phyloP scores from a whole-genome alignment of 2,113 vertebrate genomes.

The Chamaetylas fuelleborni region DNA sequence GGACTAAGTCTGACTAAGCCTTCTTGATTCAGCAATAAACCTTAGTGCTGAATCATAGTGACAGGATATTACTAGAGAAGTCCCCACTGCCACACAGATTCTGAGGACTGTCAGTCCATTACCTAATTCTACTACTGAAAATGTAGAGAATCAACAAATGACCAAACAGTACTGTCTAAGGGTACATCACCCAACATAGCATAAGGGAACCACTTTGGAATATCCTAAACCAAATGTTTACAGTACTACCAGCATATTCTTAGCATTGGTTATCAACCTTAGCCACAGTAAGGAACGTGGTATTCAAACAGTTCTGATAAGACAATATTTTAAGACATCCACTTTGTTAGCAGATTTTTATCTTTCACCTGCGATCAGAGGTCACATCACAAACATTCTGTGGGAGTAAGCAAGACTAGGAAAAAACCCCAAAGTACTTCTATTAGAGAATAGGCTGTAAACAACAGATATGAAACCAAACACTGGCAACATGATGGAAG shows the following conservation, averaged over 20 bases:
- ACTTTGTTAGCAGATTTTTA: slow-evolving; percentile 15
- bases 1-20: not conserved
- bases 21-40: not conserved
- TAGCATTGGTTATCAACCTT: not conserved
- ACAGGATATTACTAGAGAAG: not conserved
- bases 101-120: not conserved
- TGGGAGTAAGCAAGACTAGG: not conserved
- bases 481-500: not conserved
- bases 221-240: not conserved
- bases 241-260: not conserved
- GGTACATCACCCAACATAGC: not conserved
- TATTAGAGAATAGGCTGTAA: not conserved
- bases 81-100: not conserved
- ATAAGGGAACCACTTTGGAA: not conserved
- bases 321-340: not conserved
- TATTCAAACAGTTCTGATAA: not conserved
- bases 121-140: not conserved
- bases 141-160: not conserved
- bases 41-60: not conserved
- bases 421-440: not conserved
- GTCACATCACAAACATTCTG: not conserved
- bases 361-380: slow-evolving; percentile 16
- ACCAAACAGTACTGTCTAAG: not conserved
- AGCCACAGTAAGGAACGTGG: not conserved
- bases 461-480: not conserved